These are phyloP conservation scores for Trilocha varians DNA, from an alignment of 2,888 invertebrate species.

Conservation along the genomic window DNA sequence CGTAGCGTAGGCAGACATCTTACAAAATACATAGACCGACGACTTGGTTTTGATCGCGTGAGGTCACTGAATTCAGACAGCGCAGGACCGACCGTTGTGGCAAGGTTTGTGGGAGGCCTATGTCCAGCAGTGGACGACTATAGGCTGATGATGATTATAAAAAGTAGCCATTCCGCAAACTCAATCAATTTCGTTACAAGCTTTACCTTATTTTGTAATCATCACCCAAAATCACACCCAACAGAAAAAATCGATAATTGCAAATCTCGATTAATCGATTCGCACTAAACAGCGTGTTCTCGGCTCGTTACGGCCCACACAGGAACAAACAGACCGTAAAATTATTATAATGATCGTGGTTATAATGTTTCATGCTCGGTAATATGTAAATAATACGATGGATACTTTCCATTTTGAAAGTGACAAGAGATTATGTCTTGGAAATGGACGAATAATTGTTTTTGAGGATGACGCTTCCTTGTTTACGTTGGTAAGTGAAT, in stretches of 20 bases:
- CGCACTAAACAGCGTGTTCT: background rate
- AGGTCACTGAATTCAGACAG: too few species aligned
- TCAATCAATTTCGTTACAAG: too few species aligned
- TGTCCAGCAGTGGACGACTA: too few species aligned
- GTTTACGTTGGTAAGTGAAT: too few species aligned
- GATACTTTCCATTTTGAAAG: background rate
- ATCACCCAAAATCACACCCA: background rate
- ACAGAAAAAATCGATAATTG: background rate
- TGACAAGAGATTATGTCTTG: background rate
- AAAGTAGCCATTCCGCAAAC: too few species aligned
- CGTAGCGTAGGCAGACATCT: too few species aligned
- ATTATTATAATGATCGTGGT: background rate
- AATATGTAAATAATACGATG: background rate
- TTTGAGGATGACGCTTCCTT: background rate
- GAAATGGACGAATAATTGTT: background rate
- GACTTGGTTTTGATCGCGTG: too few species aligned
- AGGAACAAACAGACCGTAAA: background rate
- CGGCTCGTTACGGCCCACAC: background rate
- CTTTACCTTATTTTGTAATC: too few species aligned
- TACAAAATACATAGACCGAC: too few species aligned
- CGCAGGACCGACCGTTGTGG: too few species aligned
- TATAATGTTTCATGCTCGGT: background rate
- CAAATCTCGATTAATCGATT: background rate
- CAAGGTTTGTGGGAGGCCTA: too few species aligned
- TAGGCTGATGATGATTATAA: too few species aligned